Evolutionary conservation across 2,113 vertebrate genomes (phyloP).

Genomic region (Ctenomys sociabilis): DNA sequence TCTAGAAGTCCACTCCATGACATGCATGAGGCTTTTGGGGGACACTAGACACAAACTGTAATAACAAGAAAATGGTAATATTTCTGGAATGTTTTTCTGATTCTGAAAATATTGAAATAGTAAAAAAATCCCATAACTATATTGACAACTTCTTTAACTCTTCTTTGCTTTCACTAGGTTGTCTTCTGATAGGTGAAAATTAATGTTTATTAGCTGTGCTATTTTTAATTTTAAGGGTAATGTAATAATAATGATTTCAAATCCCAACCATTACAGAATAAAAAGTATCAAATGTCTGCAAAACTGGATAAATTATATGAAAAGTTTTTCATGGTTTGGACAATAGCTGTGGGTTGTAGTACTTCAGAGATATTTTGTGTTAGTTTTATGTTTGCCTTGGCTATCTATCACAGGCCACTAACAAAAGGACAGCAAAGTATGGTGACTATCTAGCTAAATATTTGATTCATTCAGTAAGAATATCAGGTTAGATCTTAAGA

Average conservation of each 20-base stretch:
- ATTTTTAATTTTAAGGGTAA: neutral
- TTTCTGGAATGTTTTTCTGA: neutral
- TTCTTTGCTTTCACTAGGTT: neutral
- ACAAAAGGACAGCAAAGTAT: neutral
- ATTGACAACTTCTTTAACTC: constrained; percentile 8
- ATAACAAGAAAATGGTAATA: neutral
- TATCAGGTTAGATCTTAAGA: neutral
- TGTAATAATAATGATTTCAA: neutral
- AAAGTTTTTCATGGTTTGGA: neutral
- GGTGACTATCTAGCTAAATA: neutral
- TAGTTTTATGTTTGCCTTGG: neutral
- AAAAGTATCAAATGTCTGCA: neutral
- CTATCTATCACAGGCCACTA: neutral
- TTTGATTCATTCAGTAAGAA: neutral
- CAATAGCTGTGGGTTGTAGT: neutral
- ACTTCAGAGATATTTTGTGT: neutral
- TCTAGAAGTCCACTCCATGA: too few species aligned
- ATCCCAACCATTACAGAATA: neutral
- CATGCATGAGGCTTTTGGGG: too few species aligned
- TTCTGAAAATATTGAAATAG: constrained; percentile 46
- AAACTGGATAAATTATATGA: neutral
- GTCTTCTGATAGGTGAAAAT: neutral
- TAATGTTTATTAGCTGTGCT: constrained; percentile 17
- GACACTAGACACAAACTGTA: too few species aligned
- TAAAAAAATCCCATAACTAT: constrained; percentile 1